Evolutionary conservation across 2,113 vertebrate genomes (phyloP), one percentile per base, ranked within the genome.

Genomic region (Symphodus melops): DNA sequence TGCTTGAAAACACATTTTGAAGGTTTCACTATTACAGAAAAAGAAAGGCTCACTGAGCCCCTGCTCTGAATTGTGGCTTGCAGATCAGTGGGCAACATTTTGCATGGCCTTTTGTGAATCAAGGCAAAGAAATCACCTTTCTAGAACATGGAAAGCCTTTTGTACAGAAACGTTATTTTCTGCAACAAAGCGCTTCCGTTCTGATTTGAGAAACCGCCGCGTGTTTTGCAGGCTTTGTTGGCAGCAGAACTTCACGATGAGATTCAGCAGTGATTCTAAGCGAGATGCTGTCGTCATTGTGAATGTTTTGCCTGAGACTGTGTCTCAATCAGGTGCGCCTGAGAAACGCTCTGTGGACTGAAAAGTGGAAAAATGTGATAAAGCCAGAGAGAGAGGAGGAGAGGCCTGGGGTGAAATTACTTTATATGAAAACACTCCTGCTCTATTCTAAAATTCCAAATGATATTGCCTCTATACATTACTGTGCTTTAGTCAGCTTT

Each of bases 301-400:
- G 67, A 79, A 49, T 44, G 46, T 86, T 69, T 81, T 63, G 25
- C 73, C 69, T 74, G 36, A 83, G 79, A 86, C 81, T 68, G 70
- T 65, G 82, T 89, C 82, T 90, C 83, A 84, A 77, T 87, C 77
- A 84, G 81, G 78, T 66, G 42, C 41, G 17, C 55, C 66, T 77
- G 60, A 74, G 75, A 72, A 86, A 82, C 64, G 68, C 69, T 68
- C 77, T 68, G 25, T 33, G 58, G 82, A 84, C 83, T 87, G 70
- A 55, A 75, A 66, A 86, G 67, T 83, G 80, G 46, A 77, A 72
- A 87, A 70, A 88, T 82, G 68, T 78, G 75, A 84, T 88, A 76
- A 84, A 84, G 71, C 67, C n/a, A 58, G 19, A 76, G 54, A 76
- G 54, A 62, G 53, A 58, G 17, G 63, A 54, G 55, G 48, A 89